Base-by-base conservation (phyloP, 2,797 vertebrate species). In the Platalea minor region DNA sequence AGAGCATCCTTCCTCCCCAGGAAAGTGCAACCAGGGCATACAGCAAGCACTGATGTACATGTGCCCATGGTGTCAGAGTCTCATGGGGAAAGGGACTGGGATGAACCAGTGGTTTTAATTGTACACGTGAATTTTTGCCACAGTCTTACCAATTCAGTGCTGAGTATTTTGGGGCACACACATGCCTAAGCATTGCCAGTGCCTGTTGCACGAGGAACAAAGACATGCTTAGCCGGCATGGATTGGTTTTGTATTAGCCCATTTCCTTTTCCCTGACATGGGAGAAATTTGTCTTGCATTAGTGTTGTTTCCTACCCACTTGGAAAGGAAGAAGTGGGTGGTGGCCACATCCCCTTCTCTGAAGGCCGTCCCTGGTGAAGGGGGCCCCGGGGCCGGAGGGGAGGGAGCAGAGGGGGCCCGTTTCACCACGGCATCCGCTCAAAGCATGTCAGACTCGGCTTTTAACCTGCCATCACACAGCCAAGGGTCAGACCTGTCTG, bases 291-390 rank as follows among this genome's bases (percentile, higher is more conserved):
- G 80, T 91, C 76, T 93, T 70, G 85, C 80, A 74, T 79, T 81
- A 76, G 23, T 1, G 23, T 35, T 74, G 74, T 87, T 97, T 96
- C 85, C 70, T 94, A 94, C 48, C 45, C 63, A 2, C 88, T 91
- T 91, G 70, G 85, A 95, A 86, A 97, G 91, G 91, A 96, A 94
- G 95, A 93, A 95, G 88, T 93, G 96, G 91, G 94, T 94, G 89
- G 93, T 76, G 93, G 91, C 95, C 91, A 95, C 89, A 94, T 95
- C 94, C 96, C 94, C 77, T 95, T 93, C 59, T 91, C 88, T 82
- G 51, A 81, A 87, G 31, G 56, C 59, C 0, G 0, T 69, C 31
- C 45, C 16, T 9, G 1, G 69, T 65, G 61, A 85, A 86, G 43
- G 78, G 39, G 82, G 60, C 81, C 87, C 75, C 0, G 0, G 50